Conservation (phyloP, 2,113 vertebrate species). For the Callorhinus ursinus region DNA sequence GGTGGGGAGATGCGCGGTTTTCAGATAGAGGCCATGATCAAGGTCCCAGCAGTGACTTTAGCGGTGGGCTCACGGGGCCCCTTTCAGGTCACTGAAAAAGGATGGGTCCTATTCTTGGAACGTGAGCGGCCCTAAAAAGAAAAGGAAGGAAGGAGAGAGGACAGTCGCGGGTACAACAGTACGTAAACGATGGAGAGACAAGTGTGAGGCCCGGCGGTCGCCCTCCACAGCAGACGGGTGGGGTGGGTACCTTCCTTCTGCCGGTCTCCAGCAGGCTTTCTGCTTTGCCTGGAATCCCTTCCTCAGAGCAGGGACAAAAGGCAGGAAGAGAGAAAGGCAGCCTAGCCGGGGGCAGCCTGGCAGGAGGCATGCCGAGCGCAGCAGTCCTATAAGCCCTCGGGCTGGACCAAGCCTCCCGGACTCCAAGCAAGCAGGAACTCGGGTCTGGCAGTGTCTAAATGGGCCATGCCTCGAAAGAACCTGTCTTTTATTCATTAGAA, state of each 20-base stretch:
- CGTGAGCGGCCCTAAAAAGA: fast-evolving
- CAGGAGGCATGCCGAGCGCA: fast-evolving
- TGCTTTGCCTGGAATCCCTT: neutral
- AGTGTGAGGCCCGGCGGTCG: fast-evolving
- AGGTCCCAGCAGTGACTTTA: fast-evolving
- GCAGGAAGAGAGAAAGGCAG: fast-evolving
- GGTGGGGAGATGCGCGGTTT: fast-evolving
- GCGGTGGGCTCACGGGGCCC: fast-evolving
- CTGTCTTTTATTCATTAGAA: neutral
- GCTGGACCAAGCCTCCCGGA: neutral
- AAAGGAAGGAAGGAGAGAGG: too few species aligned
- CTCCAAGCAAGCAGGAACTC: neutral
- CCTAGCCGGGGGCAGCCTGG: fast-evolving
- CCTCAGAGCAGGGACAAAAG: fast-evolving
- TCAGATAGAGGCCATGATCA: fast-evolving
- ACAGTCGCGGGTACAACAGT: fast-evolving
- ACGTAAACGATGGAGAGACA: fast-evolving
- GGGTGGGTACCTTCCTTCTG: fast-evolving
- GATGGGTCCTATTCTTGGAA: neutral
- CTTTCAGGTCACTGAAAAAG: fast-evolving
- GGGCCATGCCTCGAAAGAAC: neutral
- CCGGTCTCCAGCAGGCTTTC: fast-evolving
- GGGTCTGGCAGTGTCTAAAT: neutral
- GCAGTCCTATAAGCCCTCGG: fast-evolving
- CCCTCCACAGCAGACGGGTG: neutral